Conservation (phyloP, 2,888 invertebrate species). For the Chymomyza procnemis region DNA sequence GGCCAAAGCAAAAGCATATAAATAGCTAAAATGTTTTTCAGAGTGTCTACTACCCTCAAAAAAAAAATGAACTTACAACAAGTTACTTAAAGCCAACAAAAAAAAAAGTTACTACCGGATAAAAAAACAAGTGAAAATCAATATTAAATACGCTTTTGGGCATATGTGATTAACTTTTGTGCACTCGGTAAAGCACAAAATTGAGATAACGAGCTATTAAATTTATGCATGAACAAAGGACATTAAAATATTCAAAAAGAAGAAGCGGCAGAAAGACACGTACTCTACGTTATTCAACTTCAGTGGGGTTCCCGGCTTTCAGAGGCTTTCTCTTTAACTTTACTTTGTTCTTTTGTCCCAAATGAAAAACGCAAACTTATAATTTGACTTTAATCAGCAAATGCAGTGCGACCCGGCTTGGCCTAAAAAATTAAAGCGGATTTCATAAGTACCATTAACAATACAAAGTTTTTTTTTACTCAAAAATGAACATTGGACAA, state of each 20-base stretch:
- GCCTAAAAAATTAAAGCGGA: no score
- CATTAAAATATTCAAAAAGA: constrained; percentile 44
- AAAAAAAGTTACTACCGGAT: not conserved
- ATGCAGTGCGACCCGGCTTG: constrained; percentile 32
- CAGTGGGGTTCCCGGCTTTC: not conserved
- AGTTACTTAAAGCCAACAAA: not conserved
- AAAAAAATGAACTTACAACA: not conserved
- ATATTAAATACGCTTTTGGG: constrained; percentile 39
- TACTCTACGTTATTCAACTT: constrained; percentile 15
- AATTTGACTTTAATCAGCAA: constrained; percentile 65
- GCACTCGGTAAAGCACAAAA: constrained; percentile 60
- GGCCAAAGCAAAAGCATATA: not conserved
- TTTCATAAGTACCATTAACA: no score
- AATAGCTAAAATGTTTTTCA: not conserved
- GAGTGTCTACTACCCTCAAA: not conserved
- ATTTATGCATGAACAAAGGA: constrained; percentile 58
- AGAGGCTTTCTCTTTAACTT: not conserved
- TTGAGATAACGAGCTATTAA: constrained; percentile 62
- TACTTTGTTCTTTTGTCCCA: constrained; percentile 6
- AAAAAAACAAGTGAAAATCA: constrained; percentile 44
- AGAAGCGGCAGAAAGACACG: constrained; percentile 8
- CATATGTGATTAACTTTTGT: constrained; percentile 65
- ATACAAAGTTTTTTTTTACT: no score
- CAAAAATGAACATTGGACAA: no score
- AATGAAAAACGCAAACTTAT: constrained; percentile 51